A percentile compares a stretch with the other conserved stretches of the same genome.
Conservation (phyloP, 2,113 vertebrate species). For the Cervus canadensis region DNA sequence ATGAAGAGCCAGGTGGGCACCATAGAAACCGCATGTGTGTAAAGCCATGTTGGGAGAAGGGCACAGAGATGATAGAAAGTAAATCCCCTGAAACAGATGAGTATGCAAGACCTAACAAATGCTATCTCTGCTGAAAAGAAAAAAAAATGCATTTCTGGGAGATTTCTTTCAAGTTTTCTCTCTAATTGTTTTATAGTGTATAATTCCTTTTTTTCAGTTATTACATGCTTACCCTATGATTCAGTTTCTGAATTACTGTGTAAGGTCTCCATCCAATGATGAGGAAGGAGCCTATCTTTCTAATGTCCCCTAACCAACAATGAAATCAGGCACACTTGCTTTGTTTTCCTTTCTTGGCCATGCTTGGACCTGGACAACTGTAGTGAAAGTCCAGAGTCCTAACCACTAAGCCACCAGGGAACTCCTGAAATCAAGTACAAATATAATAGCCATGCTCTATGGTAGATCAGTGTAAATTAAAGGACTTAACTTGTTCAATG, state of each 20-base stretch:
- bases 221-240: slow-evolving; percentile 20
- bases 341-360: neutral
- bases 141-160: neutral
- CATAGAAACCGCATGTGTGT: neutral
- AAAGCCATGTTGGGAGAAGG: neutral
- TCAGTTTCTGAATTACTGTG: slow-evolving; percentile 23
- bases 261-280: slow-evolving; percentile 11
- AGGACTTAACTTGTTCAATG: slow-evolving; percentile 33
- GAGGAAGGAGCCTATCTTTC: neutral
- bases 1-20: neutral
- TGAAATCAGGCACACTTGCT: slow-evolving; percentile 33
- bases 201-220: neutral
- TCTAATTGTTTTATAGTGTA: neutral
- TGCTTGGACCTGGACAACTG: neutral
- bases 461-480: neutral
- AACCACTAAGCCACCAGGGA: neutral
- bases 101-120: neutral
- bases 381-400: neutral
- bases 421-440: slow-evolving; percentile 36
- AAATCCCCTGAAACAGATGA: neutral
- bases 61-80: neutral
- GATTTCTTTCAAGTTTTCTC: neutral
- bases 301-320: slow-evolving; percentile 22
- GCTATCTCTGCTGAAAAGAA: neutral
- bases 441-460: neutral